Evolutionary conservation across 1,140 invertebrate species (phyloP).

Genomic region (Drosophila lacteicornis): DNA sequence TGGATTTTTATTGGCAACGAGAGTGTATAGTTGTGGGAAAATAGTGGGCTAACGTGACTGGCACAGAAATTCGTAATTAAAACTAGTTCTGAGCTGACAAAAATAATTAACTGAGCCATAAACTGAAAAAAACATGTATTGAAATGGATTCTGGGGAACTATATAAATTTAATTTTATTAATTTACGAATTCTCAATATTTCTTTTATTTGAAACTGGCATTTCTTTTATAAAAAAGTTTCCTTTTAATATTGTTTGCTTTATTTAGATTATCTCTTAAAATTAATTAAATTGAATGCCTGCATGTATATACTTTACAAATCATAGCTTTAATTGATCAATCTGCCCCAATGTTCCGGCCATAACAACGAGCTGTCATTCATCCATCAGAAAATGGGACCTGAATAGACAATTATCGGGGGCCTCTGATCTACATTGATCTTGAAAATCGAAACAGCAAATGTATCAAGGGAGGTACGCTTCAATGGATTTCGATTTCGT

Average conservation of each 20-base stretch:
- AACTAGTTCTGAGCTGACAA: not conserved
- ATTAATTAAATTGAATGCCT: slow-evolving; percentile 1
- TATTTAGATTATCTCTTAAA: no score
- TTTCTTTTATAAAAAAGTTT: no score
- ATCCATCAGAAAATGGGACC: slow-evolving; percentile 20
- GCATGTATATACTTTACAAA: not conserved
- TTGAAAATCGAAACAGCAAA: slow-evolving; percentile 66
- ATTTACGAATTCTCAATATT: no score
- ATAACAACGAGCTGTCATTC: slow-evolving; percentile 43
- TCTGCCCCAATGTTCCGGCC: not conserved
- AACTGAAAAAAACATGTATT: not conserved
- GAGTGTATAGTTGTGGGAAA: not conserved
- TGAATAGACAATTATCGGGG: slow-evolving; percentile 30
- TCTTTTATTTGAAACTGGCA: no score
- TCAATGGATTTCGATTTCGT: slow-evolving; percentile 43
- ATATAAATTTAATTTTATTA: no score
- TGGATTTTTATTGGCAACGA: slow-evolving; percentile 14
- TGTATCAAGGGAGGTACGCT: slow-evolving; percentile 48
- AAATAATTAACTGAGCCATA: not conserved
- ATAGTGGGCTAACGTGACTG: slow-evolving; percentile 2
- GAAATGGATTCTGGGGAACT: not conserved
- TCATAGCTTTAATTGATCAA: slow-evolving; percentile 12
- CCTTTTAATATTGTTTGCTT: no score
- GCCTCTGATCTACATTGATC: slow-evolving; percentile 59
- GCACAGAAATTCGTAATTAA: slow-evolving; percentile 14